Base-by-base conservation (phyloP, 2,888 invertebrate species). In the Drosophila yooni region DNA sequence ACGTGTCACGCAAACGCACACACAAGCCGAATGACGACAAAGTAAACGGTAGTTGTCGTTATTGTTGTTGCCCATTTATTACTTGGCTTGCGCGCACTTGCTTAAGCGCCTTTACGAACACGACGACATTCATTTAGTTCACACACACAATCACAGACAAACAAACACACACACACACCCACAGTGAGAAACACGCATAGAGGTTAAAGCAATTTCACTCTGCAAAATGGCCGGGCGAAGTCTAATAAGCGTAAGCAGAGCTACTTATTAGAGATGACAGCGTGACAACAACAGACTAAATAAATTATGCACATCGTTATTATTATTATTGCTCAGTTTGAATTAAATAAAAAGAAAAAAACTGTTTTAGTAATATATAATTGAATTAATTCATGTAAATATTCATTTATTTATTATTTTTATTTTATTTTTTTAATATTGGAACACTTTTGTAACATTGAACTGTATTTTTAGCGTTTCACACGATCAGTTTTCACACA, bases 41-140 rank as follows among this genome's bases (percentile, higher is more conserved):
- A 72, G 71, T 59, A 67, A 85, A 83, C 87, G 83, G 86, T 83
- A 79, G 71, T 83, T 82, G 82, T n/a, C 43, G 10, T 52, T 68
- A 5, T 59, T 53, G 29, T 48, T 72, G 33, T 60, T 72, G 53
- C 52, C 38, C 51, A 76, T 67, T 63, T 76, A 50, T 68, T 77
- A 74, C 66, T 76, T 70, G 77, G 68, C 70, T 77, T 79, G 74
- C 80, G 80, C 80, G 74, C 76, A 79, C 72, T 83, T 79, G 84
- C 69, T 82, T 69, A 74, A 76, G 74, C 81, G 73, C 68, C 78
- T 79, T 68, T 60, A 70, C 54, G 62, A 79, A 71, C 71, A 81
- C 71, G 70, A 63, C 68, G 70, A 65, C 70, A 69, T 59, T 70
- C 53, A 58, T 72, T 71, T 68, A 72, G 76, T 61, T 71, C 64